Conservation (phyloP, 2,113 vertebrate genomes). For the Callionymus lyra region DNA sequence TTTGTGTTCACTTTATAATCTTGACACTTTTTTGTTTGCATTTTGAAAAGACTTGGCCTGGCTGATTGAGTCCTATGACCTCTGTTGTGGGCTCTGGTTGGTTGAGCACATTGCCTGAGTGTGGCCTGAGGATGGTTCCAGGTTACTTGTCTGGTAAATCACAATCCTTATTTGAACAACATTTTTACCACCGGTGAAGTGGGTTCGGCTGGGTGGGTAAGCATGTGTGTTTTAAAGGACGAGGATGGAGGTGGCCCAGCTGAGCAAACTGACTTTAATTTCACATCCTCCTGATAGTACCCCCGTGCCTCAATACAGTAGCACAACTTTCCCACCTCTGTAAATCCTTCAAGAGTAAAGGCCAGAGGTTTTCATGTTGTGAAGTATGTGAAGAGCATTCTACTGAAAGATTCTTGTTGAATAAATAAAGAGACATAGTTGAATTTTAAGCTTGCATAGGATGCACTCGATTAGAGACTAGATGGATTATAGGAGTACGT, state of each 20-base stretch:
- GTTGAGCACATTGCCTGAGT: constrained; percentile 26
- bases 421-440: no score
- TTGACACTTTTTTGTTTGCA: no score
- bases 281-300: constrained; percentile 57
- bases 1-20: no score
- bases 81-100: constrained; percentile 18
- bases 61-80: constrained; percentile 11
- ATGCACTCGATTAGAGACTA: no score
- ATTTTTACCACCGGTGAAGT: constrained; percentile 21
- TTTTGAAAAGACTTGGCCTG: background rate
- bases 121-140: constrained; percentile 17
- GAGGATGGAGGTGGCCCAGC: constrained; percentile 35
- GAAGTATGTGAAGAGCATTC: no score
- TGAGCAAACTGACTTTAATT: constrained; percentile 66
- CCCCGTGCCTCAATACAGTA: constrained; percentile 32
- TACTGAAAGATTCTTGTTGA: no score
- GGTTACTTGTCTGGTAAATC: constrained; percentile 46
- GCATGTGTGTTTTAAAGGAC: constrained; percentile 28
- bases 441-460: no score
- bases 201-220: constrained; percentile 30
- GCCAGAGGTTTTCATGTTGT: no score
- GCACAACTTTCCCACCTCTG: constrained; percentile 9
- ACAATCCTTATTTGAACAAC: constrained; percentile 52
- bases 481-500: no score
- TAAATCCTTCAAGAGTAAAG: constrained; percentile 33